Conservation (phyloP, 2,113 vertebrate genomes). For the Odontophorus gujanensis region DNA sequence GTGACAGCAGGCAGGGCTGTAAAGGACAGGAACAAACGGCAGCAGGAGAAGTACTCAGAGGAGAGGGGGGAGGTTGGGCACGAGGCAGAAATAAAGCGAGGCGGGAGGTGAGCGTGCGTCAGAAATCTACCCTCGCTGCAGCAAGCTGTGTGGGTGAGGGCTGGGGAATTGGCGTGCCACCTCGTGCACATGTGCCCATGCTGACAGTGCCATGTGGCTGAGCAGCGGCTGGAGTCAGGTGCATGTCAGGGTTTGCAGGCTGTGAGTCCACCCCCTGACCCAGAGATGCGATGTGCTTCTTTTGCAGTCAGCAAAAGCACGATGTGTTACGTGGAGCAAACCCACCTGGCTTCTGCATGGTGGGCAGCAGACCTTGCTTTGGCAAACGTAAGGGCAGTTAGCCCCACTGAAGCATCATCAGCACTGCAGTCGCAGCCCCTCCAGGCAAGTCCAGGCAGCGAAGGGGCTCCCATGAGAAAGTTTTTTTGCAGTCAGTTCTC, state of each 20-base stretch:
- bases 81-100: conserved; percentile 31
- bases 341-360: neutral
- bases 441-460: neutral
- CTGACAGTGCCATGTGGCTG: fast-evolving
- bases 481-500: neutral
- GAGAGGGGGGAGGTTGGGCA: conserved; percentile 14
- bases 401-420: fast-evolving
- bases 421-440: fast-evolving
- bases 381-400: neutral
- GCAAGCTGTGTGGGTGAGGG: neutral
- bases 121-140: neutral
- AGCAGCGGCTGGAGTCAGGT: neutral
- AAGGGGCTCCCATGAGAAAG: fast-evolving
- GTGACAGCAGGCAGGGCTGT: conserved; percentile 57
- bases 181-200: neutral
- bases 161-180: neutral
- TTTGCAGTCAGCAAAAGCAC: neutral
- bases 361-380: neutral
- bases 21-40: conserved; percentile 27
- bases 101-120: neutral
- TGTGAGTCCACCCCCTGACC: fast-evolving
- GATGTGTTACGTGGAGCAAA: neutral
- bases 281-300: neutral
- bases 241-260: neutral
- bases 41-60: conserved; percentile 24